Conservation (phyloP, 2,888 invertebrate species). For the Agrochola lota region DNA sequence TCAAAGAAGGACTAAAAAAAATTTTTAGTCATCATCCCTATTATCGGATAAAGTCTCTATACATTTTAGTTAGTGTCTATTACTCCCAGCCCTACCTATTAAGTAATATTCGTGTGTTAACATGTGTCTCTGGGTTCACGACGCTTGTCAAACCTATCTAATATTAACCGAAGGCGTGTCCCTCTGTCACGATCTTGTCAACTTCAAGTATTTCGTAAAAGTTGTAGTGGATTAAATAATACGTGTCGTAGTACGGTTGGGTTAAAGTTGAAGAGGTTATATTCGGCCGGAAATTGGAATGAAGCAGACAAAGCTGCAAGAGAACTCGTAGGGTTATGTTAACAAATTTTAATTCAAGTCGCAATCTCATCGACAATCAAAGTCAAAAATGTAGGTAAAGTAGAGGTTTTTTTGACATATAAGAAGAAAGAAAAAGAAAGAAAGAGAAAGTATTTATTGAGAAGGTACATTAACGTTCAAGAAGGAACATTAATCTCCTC, state of each 20-base stretch:
- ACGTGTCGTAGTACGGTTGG: not conserved
- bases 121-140: constrained; percentile 68
- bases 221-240: constrained; percentile 2
- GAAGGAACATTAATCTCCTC: no score
- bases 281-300: not conserved
- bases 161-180: constrained; percentile 65
- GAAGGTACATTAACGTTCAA: no score
- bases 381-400: no score
- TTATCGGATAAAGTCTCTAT: no score
- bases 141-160: constrained; percentile 60
- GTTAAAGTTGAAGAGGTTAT: not conserved
- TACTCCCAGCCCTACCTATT: constrained; percentile 62
- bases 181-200: constrained; percentile 52
- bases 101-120: constrained; percentile 71
- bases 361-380: not conserved
- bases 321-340: no score
- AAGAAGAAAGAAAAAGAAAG: no score
- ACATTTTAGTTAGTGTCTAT: not conserved
- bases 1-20: no score
- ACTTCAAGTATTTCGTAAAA: constrained; percentile 20
- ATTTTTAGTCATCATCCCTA: no score
- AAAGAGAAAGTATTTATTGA: no score
- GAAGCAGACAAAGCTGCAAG: no score
- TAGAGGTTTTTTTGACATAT: no score
- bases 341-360: not conserved